Evolutionary conservation across 2,797 vertebrate genomes (phyloP).

Genomic region (Cuniculus paca): DNA sequence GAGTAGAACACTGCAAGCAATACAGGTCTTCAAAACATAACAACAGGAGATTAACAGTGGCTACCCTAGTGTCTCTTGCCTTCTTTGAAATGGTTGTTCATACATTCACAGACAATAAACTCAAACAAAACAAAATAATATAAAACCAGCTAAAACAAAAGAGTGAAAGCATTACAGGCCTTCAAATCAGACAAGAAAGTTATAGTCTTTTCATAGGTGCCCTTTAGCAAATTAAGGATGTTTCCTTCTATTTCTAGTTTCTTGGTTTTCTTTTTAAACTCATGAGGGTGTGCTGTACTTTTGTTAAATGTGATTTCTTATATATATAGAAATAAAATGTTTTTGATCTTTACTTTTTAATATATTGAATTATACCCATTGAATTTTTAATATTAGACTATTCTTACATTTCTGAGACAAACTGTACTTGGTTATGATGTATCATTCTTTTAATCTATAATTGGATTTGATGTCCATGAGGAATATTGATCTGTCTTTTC

Average conservation of each 20-base stretch:
- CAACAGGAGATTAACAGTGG: too few species aligned
- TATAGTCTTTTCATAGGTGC: background rate
- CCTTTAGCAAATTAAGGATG: background rate
- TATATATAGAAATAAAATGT: background rate
- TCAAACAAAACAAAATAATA: too few species aligned
- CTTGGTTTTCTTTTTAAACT: background rate
- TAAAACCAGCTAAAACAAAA: too few species aligned
- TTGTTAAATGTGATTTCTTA: background rate
- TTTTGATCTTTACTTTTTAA: background rate
- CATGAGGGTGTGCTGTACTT: background rate
- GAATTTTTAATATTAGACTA: background rate
- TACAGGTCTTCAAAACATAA: too few species aligned
- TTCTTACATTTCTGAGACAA: slow-evolving; percentile 3
- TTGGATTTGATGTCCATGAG: background rate
- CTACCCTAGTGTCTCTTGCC: too few species aligned
- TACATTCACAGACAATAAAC: too few species aligned
- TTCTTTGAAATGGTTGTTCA: too few species aligned
- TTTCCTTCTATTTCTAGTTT: background rate
- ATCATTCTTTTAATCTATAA: background rate
- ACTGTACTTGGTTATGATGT: background rate
- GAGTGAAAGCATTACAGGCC: too few species aligned
- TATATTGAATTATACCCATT: background rate
- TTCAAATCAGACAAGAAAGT: too few species aligned
- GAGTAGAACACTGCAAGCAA: too few species aligned
- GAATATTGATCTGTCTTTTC: background rate